Base-by-base conservation (phyloP, 2,113 vertebrate genomes). In the Xerus inauris region DNA sequence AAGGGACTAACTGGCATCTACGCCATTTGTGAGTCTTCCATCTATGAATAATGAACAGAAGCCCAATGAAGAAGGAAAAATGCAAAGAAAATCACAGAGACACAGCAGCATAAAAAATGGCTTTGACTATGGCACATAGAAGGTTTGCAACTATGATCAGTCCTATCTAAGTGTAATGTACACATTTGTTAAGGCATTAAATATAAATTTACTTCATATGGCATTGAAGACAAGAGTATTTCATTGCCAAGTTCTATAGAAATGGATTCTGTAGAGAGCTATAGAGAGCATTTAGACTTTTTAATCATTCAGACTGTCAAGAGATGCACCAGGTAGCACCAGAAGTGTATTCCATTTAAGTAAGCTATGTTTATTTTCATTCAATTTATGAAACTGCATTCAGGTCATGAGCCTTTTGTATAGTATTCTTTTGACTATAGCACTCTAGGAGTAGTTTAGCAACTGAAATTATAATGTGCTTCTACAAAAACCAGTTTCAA, bases 1-100 rank as follows among this genome's bases (percentile, higher is more conserved):
- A 99, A 0, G 99, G 99, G 0, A 99, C 99, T 76, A 99, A 98
- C 79, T 99, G 99, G 98, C 99, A 99, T 83, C 99, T 98, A 86
- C 99, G 99, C 99, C 99, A 99, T 84, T 99, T 99, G 98, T 99
- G 99, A 1, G 99, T 99, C 98, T 99, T 99, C 99, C 99, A 99
- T 95, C 99, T 99, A 96, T 4, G 96, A 38, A 49, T 64, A 89
- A 38, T 89, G 47, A 89, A 64, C 6, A 83, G 84, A 87, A 69
- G 26, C 10, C 3, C 11, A 32, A 47, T 1, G 20, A 90, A 35
- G 57, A 49, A 71, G 89, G 67, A 75, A 81, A 94, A 12, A 79
- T 35, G 10, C 32, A 14, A 47, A 72, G 24, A 6, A 54, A 86
- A 35, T 69, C 76, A 67, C 0, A 76, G 45, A 72, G 16, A 62